Conservation (phyloP, 1,140 invertebrate genomes). For the Ips typographus region DNA sequence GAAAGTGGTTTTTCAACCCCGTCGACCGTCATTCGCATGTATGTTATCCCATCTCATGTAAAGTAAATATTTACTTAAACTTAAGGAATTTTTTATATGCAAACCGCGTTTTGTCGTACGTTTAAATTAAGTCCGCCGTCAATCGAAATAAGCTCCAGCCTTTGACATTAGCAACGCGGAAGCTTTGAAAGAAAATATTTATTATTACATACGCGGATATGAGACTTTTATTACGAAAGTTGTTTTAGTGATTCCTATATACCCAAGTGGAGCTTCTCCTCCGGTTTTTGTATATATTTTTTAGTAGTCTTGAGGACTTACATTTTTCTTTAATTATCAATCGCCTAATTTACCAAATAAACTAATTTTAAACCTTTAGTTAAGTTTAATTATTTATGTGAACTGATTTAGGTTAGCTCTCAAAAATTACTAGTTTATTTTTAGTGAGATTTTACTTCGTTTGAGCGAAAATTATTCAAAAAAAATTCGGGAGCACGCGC, state of each 20-base stretch:
- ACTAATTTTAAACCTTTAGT: conserved; percentile 17
- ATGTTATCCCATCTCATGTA: conserved; percentile 30
- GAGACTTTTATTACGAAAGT: conserved; percentile 28
- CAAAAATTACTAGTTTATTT: not conserved
- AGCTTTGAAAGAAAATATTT: conserved; percentile 41
- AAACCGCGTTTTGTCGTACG: conserved; percentile 2
- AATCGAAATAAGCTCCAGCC: not conserved
- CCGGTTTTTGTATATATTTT: conserved; percentile 31
- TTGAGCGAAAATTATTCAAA: conserved; percentile 29
- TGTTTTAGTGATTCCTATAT: conserved; percentile 45
- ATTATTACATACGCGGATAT: conserved; percentile 40
- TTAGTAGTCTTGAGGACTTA: conserved; percentile 35
- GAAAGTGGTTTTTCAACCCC: not conserved
- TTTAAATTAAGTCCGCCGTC: conserved; percentile 7
- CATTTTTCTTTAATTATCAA: conserved; percentile 19
- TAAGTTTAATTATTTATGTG: conserved; percentile 11
- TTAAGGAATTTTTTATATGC: conserved; percentile 37
- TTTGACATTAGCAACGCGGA: conserved; percentile 27
- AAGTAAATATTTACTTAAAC: conserved; percentile 22
- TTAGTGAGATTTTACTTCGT: not conserved
- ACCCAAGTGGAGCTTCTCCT: not conserved
- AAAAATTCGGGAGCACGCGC: conserved; percentile 36
- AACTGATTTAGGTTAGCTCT: conserved; percentile 14
- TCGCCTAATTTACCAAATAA: conserved; percentile 31
- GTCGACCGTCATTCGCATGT: conserved; percentile 23